Conservation (phyloP, 2,113 vertebrate genomes). For the Amblyornis subalaris region DNA sequence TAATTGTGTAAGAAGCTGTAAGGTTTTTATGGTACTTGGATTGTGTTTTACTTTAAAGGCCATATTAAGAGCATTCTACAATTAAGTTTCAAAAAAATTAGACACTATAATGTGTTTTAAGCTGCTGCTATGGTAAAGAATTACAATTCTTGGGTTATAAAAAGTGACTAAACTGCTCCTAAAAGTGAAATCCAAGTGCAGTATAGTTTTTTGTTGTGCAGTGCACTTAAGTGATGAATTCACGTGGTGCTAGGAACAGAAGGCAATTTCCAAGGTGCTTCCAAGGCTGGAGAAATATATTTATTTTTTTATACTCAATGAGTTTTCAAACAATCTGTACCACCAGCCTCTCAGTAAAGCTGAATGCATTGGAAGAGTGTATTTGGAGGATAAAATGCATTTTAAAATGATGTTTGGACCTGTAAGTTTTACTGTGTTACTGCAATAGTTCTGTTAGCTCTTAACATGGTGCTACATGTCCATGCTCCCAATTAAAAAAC, state of each 20-base stretch:
- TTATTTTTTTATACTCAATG: not conserved
- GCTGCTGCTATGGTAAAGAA: not conserved
- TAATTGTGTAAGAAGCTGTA: not conserved
- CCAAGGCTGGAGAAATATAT: not conserved
- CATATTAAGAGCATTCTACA: not conserved
- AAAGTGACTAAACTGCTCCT: not conserved
- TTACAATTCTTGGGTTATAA: not conserved
- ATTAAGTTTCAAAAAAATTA: not conserved
- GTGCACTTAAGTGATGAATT: not conserved
- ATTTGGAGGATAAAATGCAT: not conserved
- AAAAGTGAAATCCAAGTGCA: not conserved
- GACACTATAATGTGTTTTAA: not conserved
- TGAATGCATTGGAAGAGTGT: not conserved
- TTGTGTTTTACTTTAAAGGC: not conserved
- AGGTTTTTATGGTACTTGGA: not conserved
- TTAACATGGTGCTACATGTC: fast-evolving
- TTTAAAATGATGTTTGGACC: not conserved
- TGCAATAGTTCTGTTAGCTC: not conserved
- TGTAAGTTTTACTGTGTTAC: not conserved
- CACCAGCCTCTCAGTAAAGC: not conserved
- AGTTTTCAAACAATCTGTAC: not conserved
- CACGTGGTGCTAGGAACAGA: not conserved
- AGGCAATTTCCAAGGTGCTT: not conserved
- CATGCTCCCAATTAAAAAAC: not conserved
- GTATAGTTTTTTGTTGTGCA: not conserved